Conservation (phyloP, 2,888 invertebrate genomes). For the Cremastinae sp. region DNA sequence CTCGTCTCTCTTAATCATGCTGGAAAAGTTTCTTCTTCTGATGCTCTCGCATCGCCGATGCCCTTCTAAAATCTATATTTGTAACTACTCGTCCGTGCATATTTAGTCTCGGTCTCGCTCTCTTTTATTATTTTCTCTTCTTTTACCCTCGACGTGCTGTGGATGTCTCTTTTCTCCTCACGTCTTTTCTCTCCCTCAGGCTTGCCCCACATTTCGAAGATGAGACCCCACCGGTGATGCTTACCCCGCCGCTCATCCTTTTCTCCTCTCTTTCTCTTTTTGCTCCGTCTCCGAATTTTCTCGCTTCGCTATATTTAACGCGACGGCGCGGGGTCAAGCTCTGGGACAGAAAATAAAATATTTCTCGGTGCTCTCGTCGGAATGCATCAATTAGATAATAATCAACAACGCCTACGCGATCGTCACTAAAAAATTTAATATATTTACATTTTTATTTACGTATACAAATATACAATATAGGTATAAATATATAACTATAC, state of each 20-base stretch:
- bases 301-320: conserved; percentile 20
- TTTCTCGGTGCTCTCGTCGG: neutral
- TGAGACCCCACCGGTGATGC: conserved; percentile 12
- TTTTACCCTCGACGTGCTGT: conserved; percentile 8
- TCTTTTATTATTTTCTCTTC: conserved; percentile 21
- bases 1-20: conserved; percentile 36
- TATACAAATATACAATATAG: too few relatives aligned
- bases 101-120: conserved; percentile 22
- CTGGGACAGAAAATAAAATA: conserved; percentile 3
- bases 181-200: conserved; percentile 10
- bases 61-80: conserved; percentile 52
- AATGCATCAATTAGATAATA: neutral
- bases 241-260: neutral
- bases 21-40: conserved; percentile 27
- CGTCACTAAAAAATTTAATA: conserved; percentile 9
- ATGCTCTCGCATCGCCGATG: conserved; percentile 23
- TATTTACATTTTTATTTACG: conserved; percentile 8
- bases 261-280: neutral
- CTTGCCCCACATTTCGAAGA: conserved; percentile 45
- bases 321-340: conserved; percentile 10
- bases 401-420: neutral
- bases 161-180: conserved; percentile 31
- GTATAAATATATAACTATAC: too few relatives aligned
- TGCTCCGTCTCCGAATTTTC: conserved; percentile 7
- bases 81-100: conserved; percentile 20